Base-by-base conservation (phyloP, 2,888 invertebrate species). In the Dione vanillae region DNA sequence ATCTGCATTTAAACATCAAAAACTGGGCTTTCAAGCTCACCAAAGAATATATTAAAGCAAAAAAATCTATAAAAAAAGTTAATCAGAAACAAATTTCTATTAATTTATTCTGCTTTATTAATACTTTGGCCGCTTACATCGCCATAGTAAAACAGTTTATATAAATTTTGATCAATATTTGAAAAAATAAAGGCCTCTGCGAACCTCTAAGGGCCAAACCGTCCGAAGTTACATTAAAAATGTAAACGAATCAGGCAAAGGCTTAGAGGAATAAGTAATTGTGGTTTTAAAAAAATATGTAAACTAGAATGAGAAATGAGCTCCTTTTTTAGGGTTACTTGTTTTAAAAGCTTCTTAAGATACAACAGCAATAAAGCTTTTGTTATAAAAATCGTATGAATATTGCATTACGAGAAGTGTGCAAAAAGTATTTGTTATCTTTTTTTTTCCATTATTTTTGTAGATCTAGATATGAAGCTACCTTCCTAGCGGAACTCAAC, bases 201-300 rank as follows among this genome's bases (percentile, higher is more conserved):
- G 45, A 61, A 2, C 49, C 64, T 64, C 51, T 49, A 1, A 14
- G 40, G 43, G 35, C 16, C 51, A 58, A 43, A 51, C 41, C 40
- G 37, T 35, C 10, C 40, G 37, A 67, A 59, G 49, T 58, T 9
- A 19, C 59, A 59, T 67, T 59, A 59, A 67, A 67, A 67, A 67
- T 67, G 58, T 49, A 67, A 59, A 58, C 56, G 47, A 66, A 67
- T 47, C 59, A 59, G 70, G 61, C 59, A 65, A 68, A 70, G 59
- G 67, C 67, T 67, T 65, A 65, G 47, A 43, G 37, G 79, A 76
- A 80, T 82, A 84, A 83, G 62, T 54, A 66, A 65, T 54, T 65
- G 54, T 59, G 71, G 61, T 47, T 49, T 54, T 54, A 65, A 68
- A 72, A 35, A 72, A 72, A 72, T 69, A 72, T 64, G 51, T 40